Percentiles rank a stretch among this genome's conserved stretches.
Conservation (phyloP, 92 coral and sea anemone species). For the Actinernus sp. region DNA sequence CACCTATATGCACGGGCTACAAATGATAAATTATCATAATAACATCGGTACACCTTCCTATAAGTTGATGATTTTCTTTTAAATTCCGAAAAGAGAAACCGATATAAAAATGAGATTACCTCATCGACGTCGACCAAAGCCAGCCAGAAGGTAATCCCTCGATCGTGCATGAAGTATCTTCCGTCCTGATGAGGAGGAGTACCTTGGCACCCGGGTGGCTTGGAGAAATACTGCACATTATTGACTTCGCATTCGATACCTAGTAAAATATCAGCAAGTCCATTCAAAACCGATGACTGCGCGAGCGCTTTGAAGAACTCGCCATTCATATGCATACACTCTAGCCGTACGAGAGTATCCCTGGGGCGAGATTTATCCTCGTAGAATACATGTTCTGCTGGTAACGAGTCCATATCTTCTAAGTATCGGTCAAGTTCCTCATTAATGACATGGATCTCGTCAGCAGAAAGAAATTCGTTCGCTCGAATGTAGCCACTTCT, state of each 20-base stretch:
- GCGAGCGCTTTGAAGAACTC: slow-evolving; percentile 24
- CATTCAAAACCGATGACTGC: slow-evolving; percentile 11
- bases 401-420: slow-evolving; percentile 1
- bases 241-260: slow-evolving; percentile 13
- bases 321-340: slow-evolving; percentile 11
- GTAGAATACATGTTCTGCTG: slow-evolving; percentile 17
- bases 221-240: slow-evolving; percentile 10
- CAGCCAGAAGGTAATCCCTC: slow-evolving; percentile 14
- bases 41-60: too few relatives aligned
- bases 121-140: slow-evolving; percentile 11
- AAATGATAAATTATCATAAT: too few relatives aligned
- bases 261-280: slow-evolving; percentile 8
- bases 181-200: slow-evolving; percentile 6
- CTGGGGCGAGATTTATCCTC: slow-evolving; percentile 13
- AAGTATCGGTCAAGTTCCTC: slow-evolving; percentile 1
- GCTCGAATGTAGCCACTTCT: slow-evolving; percentile 8
- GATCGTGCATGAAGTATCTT: slow-evolving; percentile 5
- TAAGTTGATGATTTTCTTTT: too few relatives aligned
- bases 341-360: slow-evolving; percentile 22
- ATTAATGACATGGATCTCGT: neutral
- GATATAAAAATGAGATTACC: too few relatives aligned
- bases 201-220: slow-evolving; percentile 6
- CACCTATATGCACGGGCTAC: too few relatives aligned
- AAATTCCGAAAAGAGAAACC: too few relatives aligned
- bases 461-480: slow-evolving; percentile 4